phyloP scores from a whole-genome alignment of 1,140 invertebrate genomes.

The Coelopa frigida region DNA sequence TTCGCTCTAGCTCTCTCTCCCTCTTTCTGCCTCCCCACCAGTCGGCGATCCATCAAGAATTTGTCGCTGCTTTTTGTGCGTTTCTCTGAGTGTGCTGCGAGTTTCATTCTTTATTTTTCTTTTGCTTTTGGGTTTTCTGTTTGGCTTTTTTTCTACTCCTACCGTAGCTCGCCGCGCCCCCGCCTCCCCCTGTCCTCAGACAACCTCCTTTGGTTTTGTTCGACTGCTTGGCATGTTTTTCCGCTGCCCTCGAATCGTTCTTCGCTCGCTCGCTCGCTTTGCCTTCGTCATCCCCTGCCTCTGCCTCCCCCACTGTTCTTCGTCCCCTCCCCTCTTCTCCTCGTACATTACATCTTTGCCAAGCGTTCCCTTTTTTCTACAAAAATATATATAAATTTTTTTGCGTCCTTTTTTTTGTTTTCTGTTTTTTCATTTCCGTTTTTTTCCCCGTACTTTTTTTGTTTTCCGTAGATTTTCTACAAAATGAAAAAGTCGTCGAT shows the following conservation, averaged over 20 bases:
- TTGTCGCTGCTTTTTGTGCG: too few species aligned
- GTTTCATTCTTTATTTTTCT: too few species aligned
- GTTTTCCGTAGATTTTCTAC: slow-evolving; percentile 4
- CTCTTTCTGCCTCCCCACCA: neutral
- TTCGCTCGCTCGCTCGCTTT: neutral
- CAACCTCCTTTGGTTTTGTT: too few species aligned
- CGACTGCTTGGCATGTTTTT: too few species aligned
- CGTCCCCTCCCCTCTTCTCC: neutral
- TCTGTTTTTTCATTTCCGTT: slow-evolving; percentile 8
- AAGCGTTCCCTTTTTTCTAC: neutral
- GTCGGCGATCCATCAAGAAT: too few species aligned
- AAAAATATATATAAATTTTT: slow-evolving; percentile 6
- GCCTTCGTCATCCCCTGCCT: neutral
- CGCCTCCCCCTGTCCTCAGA: too few species aligned
- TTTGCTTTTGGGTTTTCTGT: too few species aligned
- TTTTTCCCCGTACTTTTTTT: neutral
- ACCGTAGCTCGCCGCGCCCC: too few species aligned
- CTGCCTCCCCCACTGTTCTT: neutral
- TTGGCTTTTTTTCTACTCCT: too few species aligned
- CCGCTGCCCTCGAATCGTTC: too few species aligned
- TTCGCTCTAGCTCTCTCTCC: neutral
- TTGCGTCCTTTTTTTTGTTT: neutral
- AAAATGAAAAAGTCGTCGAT: neutral
- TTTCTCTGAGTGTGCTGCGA: too few species aligned
- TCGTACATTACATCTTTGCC: neutral